Base-by-base conservation (phyloP, 2,888 invertebrate genomes). In the Watsonalla cultraria region DNA sequence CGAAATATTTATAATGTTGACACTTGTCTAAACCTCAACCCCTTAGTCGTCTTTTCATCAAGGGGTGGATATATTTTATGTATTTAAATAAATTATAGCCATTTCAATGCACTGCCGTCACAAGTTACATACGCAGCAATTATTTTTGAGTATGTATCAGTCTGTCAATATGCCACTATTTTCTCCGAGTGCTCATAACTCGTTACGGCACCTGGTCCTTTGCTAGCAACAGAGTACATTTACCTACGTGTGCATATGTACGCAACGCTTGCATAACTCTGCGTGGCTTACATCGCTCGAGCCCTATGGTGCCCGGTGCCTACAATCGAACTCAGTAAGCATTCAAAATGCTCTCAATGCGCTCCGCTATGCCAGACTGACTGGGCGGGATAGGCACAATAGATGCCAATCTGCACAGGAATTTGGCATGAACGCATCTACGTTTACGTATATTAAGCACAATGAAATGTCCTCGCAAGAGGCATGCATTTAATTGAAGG, bases 391-490 rank as follows among this genome's bases (percentile, higher is more conserved):
- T 68, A 72, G 70, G 79, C 80, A 87, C 86, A 88, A 86, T 87
- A 76, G 80, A 84, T 82, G 84, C 83, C 86, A 83, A 86, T 85
- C 84, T 84, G 70, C 67, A 73, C 72, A 74, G 76, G 86, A 86
- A 85, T 87, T 86, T 67, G 72, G 78, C 81, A 78, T 76, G 73
- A 75, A 81, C 79, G 78, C 80, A 53, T 53, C 56, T 51, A 46
- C 56, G 51, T 57, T 51, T 48, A 48, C 52, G 53, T 54, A 54
- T 47, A 53, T 51, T 48, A 39, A 47, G 52, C 53, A 37, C 49
- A 37, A 13, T 14, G 37, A 48, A 35, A 37, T 49, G 49, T 39
- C 49, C 14, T 37, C 13, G 9, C 37, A 15, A 49, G 34, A 37
- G 49, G 49, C 14, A 49, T 39, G 39, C 39, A 49, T n/a, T 49